phyloP scores from a whole-genome alignment of 2,113 vertebrate species.

The Sorex fumeus region DNA sequence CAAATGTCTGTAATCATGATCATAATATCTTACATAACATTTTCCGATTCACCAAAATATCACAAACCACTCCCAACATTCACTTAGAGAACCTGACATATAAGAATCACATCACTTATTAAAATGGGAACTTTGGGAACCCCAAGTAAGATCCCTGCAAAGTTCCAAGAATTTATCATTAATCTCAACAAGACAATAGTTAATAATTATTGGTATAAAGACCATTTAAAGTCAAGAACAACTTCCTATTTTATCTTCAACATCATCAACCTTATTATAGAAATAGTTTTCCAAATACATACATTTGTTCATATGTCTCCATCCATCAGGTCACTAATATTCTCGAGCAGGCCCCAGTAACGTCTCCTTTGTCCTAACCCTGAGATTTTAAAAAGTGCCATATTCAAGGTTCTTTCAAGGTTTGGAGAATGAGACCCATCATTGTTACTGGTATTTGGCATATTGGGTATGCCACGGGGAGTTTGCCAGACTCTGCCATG shows the following conservation, averaged over 20 bases:
- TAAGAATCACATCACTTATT: accelerated
- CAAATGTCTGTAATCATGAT: background rate
- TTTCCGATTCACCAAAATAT: background rate
- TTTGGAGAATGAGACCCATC: too few relatives aligned
- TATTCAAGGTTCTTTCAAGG: too few relatives aligned
- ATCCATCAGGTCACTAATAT: background rate
- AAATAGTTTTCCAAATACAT: too few relatives aligned
- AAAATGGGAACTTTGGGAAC: background rate
- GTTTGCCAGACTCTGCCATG: too few relatives aligned
- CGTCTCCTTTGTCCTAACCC: too few relatives aligned
- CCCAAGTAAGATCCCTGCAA: background rate
- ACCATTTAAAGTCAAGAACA: background rate
- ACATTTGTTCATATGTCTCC: background rate
- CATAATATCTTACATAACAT: too few relatives aligned
- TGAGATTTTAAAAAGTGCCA: too few relatives aligned
- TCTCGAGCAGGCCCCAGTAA: too few relatives aligned
- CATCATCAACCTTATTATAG: background rate
- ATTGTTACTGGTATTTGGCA: too few relatives aligned
- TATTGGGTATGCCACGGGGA: too few relatives aligned
- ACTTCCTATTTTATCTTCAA: background rate
- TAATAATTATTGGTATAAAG: background rate
- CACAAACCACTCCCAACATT: background rate
- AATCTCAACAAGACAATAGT: background rate
- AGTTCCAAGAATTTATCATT: background rate
- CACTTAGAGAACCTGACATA: background rate